Percentiles rank a stretch among this genome's conserved stretches.
phyloP scores from a whole-genome alignment of 2,888 invertebrate species.

The Xanthorhoe designata region DNA sequence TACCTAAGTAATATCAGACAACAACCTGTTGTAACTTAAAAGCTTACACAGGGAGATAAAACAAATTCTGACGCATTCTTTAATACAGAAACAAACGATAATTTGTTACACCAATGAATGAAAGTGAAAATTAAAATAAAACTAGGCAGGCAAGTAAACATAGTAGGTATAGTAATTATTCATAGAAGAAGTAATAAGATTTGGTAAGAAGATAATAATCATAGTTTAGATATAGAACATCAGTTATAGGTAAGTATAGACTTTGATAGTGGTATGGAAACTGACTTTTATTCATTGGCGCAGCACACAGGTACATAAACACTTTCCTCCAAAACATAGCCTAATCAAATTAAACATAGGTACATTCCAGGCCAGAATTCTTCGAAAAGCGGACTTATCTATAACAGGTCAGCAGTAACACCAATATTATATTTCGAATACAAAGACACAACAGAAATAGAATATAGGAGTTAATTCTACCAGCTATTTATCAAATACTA shows the following conservation, averaged over 20 bases:
- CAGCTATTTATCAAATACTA: constrained; percentile 62
- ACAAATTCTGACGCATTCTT: constrained; percentile 56
- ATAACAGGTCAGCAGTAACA: constrained; percentile 60
- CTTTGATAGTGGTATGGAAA: constrained; percentile 20
- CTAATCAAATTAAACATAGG: constrained; percentile 58
- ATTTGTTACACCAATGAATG: constrained; percentile 72
- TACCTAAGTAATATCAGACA: constrained; percentile 62
- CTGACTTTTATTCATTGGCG: constrained; percentile 69
- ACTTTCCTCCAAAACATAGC: constrained; percentile 67
- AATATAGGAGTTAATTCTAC: constrained; percentile 60
- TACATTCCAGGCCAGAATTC: constrained; percentile 59
- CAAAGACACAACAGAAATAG: constrained; percentile 62
- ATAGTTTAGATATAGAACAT: constrained; percentile 30
- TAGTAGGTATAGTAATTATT: not conserved
- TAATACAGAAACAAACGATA: constrained; percentile 56
- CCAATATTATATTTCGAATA: constrained; percentile 62
- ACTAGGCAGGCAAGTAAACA: constrained; percentile 35
- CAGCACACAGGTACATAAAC: constrained; percentile 78
- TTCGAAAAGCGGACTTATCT: constrained; percentile 38
- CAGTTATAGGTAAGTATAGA: constrained; percentile 7
- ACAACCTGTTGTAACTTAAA: constrained; percentile 60
- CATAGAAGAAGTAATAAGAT: constrained; percentile 22
- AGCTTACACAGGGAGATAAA: constrained; percentile 56
- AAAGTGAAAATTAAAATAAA: constrained; percentile 49
- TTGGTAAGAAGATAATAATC: not conserved